These are phyloP conservation scores for Colletes latitarsis DNA, from an alignment of 1,140 invertebrate species.

Conservation along the genomic window DNA sequence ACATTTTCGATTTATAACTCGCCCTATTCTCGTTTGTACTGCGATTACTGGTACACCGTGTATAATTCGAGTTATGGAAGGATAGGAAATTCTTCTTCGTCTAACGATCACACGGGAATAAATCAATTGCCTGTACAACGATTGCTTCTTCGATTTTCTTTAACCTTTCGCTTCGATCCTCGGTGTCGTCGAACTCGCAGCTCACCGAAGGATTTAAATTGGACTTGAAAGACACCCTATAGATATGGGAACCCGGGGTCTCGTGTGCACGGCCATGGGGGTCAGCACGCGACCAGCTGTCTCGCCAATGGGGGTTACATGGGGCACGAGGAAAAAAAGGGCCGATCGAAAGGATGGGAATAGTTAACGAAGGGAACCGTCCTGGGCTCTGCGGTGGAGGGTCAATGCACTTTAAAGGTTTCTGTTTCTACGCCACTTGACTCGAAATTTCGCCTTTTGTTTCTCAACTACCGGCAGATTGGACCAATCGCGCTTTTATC, in stretches of 20 bases:
- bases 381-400: conserved; percentile 12
- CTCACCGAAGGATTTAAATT: not conserved
- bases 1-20: too few species aligned
- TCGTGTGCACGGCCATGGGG: conserved; percentile 63
- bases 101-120: too few species aligned
- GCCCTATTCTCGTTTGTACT: too few species aligned
- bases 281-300: conserved; percentile 75
- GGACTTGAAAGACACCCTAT: conserved; percentile 47
- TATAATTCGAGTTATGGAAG: too few species aligned
- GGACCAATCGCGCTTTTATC: not conserved
- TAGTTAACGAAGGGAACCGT: conserved; percentile 52
- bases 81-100: too few species aligned
- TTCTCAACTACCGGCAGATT: not conserved
- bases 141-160: too few species aligned
- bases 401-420: conserved; percentile 50
- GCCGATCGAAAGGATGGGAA: conserved; percentile 47
- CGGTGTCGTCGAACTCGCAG: not conserved
- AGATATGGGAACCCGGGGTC: conserved; percentile 36
- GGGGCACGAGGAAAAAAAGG: conserved; percentile 53
- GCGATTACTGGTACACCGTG: too few species aligned
- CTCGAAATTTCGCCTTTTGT: conserved; percentile 25
- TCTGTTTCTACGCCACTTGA: conserved; percentile 32
- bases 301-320: conserved; percentile 55
- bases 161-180: too few species aligned
- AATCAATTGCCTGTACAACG: too few species aligned